These are phyloP conservation scores for Seriola dumerili DNA, from an alignment of 2,113 vertebrate genomes.

Conservation along the genomic window DNA sequence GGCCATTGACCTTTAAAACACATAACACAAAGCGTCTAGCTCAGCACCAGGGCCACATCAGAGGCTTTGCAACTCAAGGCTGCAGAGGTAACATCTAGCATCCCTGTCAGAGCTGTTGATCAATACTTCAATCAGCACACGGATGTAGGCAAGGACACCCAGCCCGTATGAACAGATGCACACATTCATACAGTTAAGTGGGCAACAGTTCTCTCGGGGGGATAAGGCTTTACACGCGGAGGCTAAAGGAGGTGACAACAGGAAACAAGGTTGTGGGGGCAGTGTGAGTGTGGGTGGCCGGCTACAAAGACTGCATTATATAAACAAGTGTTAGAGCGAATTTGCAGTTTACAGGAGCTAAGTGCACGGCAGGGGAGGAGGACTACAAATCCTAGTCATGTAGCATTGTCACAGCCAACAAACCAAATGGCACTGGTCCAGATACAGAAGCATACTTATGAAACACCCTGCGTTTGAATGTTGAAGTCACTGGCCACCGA, in stretches of 20 bases:
- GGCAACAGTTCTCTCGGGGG: slow-evolving; percentile 53
- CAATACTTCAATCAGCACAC: slow-evolving; percentile 61
- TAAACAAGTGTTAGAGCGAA: slow-evolving; percentile 70
- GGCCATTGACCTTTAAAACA: slow-evolving; percentile 67
- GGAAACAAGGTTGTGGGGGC: slow-evolving; percentile 67
- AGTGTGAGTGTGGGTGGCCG: slow-evolving; percentile 69
- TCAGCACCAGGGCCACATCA: slow-evolving; percentile 16
- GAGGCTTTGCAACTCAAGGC: slow-evolving; percentile 36
- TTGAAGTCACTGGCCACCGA: not conserved
- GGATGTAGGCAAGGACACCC: slow-evolving; percentile 28
- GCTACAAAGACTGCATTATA: slow-evolving; percentile 66
- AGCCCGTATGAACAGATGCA: slow-evolving; percentile 33
- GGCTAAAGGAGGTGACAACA: slow-evolving; percentile 70
- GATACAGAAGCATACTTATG: slow-evolving; percentile 48
- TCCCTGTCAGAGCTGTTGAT: slow-evolving; percentile 53
- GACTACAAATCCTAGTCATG: slow-evolving; percentile 33
- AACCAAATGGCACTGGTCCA: slow-evolving; percentile 52
- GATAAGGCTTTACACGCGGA: slow-evolving; percentile 55
- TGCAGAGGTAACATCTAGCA: slow-evolving; percentile 43
- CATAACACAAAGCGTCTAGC: slow-evolving; percentile 27
- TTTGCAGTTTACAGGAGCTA: slow-evolving; percentile 61
- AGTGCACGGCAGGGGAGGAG: slow-evolving; percentile 49
- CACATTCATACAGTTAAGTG: slow-evolving; percentile 45
- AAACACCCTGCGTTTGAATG: slow-evolving; percentile 26
- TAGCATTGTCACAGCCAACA: slow-evolving; percentile 51